Base-by-base conservation (phyloP, 1,140 invertebrate species). In the Delia radicum region DNA sequence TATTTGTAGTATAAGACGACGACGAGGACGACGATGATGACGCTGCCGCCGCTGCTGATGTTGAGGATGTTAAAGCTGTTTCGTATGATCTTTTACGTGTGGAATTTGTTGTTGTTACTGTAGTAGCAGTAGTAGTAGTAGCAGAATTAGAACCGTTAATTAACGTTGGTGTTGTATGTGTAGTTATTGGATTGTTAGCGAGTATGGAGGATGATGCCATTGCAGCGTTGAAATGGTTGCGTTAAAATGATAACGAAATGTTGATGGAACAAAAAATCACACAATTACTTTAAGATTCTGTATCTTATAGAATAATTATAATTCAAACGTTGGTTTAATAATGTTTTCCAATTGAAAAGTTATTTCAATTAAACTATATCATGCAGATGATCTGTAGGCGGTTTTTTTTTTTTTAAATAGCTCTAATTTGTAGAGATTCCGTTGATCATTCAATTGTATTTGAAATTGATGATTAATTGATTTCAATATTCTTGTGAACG, bases 141-240 rank as follows among this genome's bases (percentile, higher is more conserved):
- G 73, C 21, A 15, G 74, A 71, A 62, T 74, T 69, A 29, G 73
- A 71, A 10, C 73, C 73, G 27, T 62, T 67, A 42, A 61, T 74
- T 72, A 75, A 63, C 67, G 37, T 76, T 73, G 76, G 61, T 73
- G 78, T 65, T 55, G 72, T 61, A 75, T 79, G 79, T 72, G 75
- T 80, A 75, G 81, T 81, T 77, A 85, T 81, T 81, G 83, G 79
- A 80, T 80, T 82, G 72, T 85, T 85, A 75, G 83, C 78, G 74
- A 85, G 80, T 79, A 85, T 74, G 62, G 83, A 85, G 80, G 83
- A 81, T 77, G 83, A 83, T 82, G 83, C 83, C 83, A 85, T 85
- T 79, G 81, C 76, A 75, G 67, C 42, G 61, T 61, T 61, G 6
- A 21, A 73, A 15, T 55, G 46, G 46, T 6, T 55, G 48, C 10